Conservation (phyloP, 2,888 invertebrate genomes). For the Hipparchia sbordonii region DNA sequence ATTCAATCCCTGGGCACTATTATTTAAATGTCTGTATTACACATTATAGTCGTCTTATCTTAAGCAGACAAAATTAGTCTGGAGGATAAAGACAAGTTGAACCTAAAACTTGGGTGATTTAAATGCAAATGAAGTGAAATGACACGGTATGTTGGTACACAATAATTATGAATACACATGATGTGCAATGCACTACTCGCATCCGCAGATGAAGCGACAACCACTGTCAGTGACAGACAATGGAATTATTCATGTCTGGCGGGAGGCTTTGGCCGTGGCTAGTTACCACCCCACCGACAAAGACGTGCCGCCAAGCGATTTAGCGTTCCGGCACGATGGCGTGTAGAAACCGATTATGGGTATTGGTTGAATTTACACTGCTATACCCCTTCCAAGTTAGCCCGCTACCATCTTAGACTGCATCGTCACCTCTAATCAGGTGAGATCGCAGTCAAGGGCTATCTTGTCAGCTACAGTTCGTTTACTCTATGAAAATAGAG, state of each 20-base stretch:
- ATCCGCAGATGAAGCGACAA: neutral
- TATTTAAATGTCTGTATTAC: conserved; percentile 1
- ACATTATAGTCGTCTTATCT: conserved; percentile 7
- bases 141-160: conserved; percentile 6
- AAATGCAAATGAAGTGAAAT: conserved; percentile 20
- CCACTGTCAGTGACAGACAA: neutral
- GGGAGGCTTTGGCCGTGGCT: no score
- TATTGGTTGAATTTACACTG: no score
- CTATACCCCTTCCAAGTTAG: no score
- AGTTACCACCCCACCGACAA: no score
- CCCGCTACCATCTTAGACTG: no score
- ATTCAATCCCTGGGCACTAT: neutral
- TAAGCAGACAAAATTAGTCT: conserved; percentile 16
- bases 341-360: no score
- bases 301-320: no score
- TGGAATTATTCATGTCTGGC: neutral
- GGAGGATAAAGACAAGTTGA: conserved; percentile 8
- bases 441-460: no score
- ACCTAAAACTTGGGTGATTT: conserved; percentile 11
- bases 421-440: no score
- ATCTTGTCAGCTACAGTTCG: neutral
- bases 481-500: no score
- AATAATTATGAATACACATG: conserved; percentile 27
- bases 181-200: conserved; percentile 19
- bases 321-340: no score